phyloP scores from a whole-genome alignment of 92 coral and sea anemone species.

The Phenganax stokvisi region DNA sequence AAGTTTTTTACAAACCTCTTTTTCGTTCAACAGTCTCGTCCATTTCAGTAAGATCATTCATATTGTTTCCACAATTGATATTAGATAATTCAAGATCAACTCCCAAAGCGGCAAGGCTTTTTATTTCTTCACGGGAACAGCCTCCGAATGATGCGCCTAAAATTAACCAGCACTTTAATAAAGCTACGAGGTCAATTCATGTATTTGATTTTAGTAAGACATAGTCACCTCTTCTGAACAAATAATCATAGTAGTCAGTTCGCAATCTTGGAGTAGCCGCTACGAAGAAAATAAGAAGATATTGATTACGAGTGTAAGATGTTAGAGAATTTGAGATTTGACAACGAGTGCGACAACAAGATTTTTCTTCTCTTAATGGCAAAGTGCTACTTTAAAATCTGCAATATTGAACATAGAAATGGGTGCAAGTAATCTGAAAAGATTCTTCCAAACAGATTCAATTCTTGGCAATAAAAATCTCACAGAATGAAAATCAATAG shows the following conservation, averaged over 20 bases:
- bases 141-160: neutral
- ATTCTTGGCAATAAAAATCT: no score
- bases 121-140: slow-evolving; percentile 9
- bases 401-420: no score
- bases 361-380: no score
- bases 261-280: slow-evolving; percentile 25
- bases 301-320: neutral
- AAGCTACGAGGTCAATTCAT: no score
- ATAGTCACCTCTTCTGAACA: slow-evolving; percentile 29
- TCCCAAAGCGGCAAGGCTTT: neutral
- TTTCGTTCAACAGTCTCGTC: neutral
- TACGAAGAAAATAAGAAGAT: neutral
- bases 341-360: no score
- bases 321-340: neutral
- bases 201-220: no score
- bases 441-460: no score
- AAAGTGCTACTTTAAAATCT: no score
- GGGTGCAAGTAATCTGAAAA: no score
- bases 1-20: slow-evolving; percentile 1
- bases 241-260: slow-evolving; percentile 4
- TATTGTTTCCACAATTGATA: neutral
- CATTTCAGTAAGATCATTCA: neutral
- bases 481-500: no score
- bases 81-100: slow-evolving; percentile 1
- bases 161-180: no score